These are phyloP conservation scores for Taeniopygia guttata DNA, from an alignment of 2,797 vertebrate species.

Conservation along the genomic window DNA sequence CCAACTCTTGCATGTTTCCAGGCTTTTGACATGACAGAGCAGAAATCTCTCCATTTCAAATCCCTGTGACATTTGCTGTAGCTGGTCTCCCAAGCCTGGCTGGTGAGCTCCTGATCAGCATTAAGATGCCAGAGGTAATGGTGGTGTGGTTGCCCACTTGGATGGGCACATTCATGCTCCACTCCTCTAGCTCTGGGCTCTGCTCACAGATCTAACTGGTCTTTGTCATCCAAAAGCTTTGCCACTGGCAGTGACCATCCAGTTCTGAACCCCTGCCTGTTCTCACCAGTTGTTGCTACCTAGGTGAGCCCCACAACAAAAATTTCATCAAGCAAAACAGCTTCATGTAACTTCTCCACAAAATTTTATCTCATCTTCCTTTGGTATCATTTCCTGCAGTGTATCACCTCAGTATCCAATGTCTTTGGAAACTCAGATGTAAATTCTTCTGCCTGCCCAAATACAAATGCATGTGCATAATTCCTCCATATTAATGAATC, in stretches of 20 bases:
- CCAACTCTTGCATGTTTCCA: not conserved
- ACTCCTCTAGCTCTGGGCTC: not conserved
- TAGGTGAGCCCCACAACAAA: not conserved
- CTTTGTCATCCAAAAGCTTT: not conserved
- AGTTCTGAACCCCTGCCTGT: not conserved
- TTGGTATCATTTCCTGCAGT: not conserved
- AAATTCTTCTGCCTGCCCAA: constrained; percentile 16
- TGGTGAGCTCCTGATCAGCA: not conserved
- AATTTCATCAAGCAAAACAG: not conserved
- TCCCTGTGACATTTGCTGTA: not conserved
- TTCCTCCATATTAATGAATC: constrained; percentile 29
- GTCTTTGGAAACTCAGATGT: not conserved
- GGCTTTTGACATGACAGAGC: not conserved
- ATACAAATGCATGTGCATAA: constrained; percentile 13
- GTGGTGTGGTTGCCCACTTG: not conserved
- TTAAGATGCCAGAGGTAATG: not conserved
- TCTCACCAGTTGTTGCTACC: not conserved
- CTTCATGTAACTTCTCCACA: not conserved
- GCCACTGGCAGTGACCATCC: not conserved
- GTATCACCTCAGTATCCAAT: not conserved
- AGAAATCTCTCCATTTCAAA: not conserved
- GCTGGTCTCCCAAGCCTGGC: not conserved
- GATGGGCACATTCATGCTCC: not conserved
- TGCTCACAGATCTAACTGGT: not conserved
- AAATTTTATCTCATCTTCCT: not conserved